Evolutionary conservation across 2,797 vertebrate genomes (phyloP).

Genomic region (Aselliscus stoliczkanus): DNA sequence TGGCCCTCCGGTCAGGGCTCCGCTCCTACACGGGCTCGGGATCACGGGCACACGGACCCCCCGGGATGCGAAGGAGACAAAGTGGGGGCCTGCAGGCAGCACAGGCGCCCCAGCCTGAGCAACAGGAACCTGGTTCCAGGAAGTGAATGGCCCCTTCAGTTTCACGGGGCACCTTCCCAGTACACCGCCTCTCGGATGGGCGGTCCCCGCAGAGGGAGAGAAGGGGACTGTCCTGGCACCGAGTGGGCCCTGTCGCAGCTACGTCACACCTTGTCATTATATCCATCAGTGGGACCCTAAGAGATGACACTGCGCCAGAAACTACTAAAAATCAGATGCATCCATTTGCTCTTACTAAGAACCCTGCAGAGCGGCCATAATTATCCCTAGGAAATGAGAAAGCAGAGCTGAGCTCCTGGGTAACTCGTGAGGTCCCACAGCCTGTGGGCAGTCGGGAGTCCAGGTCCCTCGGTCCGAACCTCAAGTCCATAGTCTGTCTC

Average conservation of each 20-base stretch:
- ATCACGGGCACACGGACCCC: too few species aligned
- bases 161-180: accelerated
- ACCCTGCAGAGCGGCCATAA: neutral
- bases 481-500: accelerated
- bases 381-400: neutral
- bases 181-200: accelerated
- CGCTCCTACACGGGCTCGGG: neutral
- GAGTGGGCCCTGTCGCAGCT: accelerated
- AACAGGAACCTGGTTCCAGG: accelerated
- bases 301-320: neutral
- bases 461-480: too few species aligned
- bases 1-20: too few species aligned
- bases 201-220: neutral
- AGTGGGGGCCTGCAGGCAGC: too few species aligned
- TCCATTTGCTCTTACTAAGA: neutral
- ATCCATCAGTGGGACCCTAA: neutral
- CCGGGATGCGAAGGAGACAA: too few species aligned
- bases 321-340: neutral
- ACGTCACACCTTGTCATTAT: accelerated
- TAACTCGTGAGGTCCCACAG: neutral
- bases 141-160: accelerated
- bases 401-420: neutral
- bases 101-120: accelerated
- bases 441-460: accelerated
- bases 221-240: accelerated